These are phyloP conservation scores for Drosophila teissieri DNA, from an alignment of 1,140 invertebrate species.

Conservation along the genomic window DNA sequence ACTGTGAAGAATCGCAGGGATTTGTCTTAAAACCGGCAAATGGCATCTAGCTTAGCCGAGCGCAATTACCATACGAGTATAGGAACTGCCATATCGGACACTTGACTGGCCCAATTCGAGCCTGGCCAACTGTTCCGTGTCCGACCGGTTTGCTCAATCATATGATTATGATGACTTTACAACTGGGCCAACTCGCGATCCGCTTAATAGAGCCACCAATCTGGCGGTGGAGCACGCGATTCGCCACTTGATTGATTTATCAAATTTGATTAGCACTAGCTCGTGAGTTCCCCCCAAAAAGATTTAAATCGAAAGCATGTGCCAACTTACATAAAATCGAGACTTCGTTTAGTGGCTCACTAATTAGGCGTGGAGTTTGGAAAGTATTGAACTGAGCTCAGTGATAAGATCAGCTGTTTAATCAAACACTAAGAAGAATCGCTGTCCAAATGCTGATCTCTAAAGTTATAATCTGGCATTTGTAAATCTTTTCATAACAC, in stretches of 20 bases:
- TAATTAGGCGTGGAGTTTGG: not conserved
- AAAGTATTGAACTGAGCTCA: too few species aligned
- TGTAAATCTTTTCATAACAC: not conserved
- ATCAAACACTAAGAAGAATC: too few species aligned
- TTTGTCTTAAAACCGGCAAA: conserved; percentile 6
- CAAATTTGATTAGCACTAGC: conserved; percentile 43
- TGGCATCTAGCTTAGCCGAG: conserved; percentile 1
- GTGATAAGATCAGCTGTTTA: too few species aligned
- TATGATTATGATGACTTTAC: conserved; percentile 32
- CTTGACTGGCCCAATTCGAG: conserved; percentile 11
- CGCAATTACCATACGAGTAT: conserved; percentile 1
- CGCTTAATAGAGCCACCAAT: conserved; percentile 28
- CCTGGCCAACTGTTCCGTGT: not conserved
- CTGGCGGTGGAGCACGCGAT: conserved; percentile 23
- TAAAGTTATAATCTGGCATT: not conserved
- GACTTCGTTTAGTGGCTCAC: not conserved
- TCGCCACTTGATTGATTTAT: conserved; percentile 36
- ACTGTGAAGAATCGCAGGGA: conserved; percentile 40
- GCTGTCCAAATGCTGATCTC: too few species aligned
- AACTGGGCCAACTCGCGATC: conserved; percentile 2
- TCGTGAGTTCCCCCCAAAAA: conserved; percentile 16
- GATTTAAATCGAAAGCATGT: conserved; percentile 46
- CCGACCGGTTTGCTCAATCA: conserved; percentile 9
- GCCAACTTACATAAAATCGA: conserved; percentile 28
- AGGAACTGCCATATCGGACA: not conserved